Percentiles rank a stretch among this genome's conserved stretches.
Conservation (phyloP, 2,888 invertebrate species). For the Leptopterna dolabrata region DNA sequence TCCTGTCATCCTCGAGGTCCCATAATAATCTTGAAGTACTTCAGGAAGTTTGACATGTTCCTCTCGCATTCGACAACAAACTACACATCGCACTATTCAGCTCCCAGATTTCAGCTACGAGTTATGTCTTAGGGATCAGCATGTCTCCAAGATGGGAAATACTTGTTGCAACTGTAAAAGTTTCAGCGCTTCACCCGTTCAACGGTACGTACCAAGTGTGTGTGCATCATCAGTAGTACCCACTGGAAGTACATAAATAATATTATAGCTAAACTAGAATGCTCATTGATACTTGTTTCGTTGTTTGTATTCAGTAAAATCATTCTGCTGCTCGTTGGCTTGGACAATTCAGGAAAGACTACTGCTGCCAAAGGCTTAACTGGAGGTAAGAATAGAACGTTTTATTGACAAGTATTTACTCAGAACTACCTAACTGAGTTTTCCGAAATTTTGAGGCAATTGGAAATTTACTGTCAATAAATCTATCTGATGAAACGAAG, state of each 20-base stretch:
- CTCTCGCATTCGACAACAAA: no score
- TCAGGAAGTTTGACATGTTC: no score
- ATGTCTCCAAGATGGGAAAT: conserved; percentile 41
- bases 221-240: not conserved
- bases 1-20: not conserved
- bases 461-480: no score
- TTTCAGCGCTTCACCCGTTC: conserved; percentile 22
- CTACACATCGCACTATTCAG: no score
- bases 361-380: conserved; percentile 78
- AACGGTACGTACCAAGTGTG: conserved; percentile 31
- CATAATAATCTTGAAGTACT: not conserved
- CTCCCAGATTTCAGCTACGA: not conserved
- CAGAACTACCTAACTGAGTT: no score
- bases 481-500: no score
- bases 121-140: conserved; percentile 3
- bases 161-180: conserved; percentile 17
- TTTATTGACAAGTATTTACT: not conserved
- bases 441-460: no score
- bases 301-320: conserved; percentile 74
- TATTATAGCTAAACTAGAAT: no score
- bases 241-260: not conserved
- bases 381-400: conserved; percentile 69
- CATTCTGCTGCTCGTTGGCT: conserved; percentile 81
- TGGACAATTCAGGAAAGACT: conserved; percentile 95
- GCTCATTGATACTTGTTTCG: no score